Base-by-base conservation (phyloP, 2,888 invertebrate genomes). In the Drosophila bunnanda region DNA sequence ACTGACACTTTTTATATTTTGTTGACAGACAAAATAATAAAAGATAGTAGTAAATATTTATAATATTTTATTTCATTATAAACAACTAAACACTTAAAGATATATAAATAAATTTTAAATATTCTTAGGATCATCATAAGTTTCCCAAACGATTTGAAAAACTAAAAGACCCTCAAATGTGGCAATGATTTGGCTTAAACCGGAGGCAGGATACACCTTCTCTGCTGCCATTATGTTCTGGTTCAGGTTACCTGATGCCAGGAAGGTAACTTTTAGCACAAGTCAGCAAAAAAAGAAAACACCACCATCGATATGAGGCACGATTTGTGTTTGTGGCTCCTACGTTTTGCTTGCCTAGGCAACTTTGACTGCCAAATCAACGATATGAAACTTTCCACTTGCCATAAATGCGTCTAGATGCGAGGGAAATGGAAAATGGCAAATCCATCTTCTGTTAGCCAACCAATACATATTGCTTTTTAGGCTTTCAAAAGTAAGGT, bases 231-330 rank as follows among this genome's bases (percentile, higher is more conserved):
- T 39, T 46, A 22, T 15, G 9, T 34, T 53, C 38, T 22, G 10
- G 20, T 54, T 65, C 22, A 34, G 38, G 56, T 36, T 66, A 41
- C 67, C 67, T 67, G 41, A 43, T 32, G 44, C n/a, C 25, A 20
- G 12, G n/a, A 43, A 46, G 44, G 48, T 46, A 55, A 52, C 61
- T 52, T 53, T 61, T 20, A 53, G 65, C 59, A 44, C 28, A 65
- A 72, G 64, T 69, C 80, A 69, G 62, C 64, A 57, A 38, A 76
- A 70, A 69, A 59, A 70, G 25, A 25, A 25, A 56, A 30, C 13
- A 46, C 22, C 53, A 61, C 8, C 55, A 57, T 74, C 66, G 48
- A 75, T 61, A 66, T 77, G 66, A 74, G 72, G 64, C 75, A 78
- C 64, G 70, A 80, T 46, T 67, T 66, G 38, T 34, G 66, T 54